phyloP scores from a whole-genome alignment of 2,113 vertebrate species.

The Sinocyclocheilus rhinocerous region DNA sequence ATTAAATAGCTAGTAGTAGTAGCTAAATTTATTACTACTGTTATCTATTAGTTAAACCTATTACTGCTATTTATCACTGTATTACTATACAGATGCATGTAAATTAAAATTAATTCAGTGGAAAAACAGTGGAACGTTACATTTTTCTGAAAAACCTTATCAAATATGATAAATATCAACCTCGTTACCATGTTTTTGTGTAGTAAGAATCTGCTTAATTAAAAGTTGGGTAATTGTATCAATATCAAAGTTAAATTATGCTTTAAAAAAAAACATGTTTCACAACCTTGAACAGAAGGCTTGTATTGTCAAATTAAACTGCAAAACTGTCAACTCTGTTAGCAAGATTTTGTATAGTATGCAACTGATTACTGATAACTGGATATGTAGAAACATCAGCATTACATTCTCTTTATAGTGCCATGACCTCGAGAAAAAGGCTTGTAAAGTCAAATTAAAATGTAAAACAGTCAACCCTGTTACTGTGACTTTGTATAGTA shows the following conservation, averaged over 20 bases:
- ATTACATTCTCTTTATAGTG: background rate
- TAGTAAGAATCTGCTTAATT: background rate
- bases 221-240: background rate
- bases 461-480: background rate
- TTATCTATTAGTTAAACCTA: background rate
- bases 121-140: background rate
- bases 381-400: background rate
- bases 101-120: background rate
- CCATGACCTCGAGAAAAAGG: background rate
- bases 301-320: background rate
- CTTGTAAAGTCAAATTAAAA: background rate
- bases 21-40: too few relatives aligned
- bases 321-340: background rate
- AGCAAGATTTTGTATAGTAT: background rate
- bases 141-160: background rate
- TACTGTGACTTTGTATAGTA: background rate
- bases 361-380: background rate
- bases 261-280: background rate
- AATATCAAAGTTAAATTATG: background rate
- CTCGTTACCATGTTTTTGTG: background rate
- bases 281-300: background rate
- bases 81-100: background rate
- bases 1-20: too few relatives aligned
- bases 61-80: background rate
- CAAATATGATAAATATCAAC: background rate